These are phyloP conservation scores for Tetranychus cinnabarinus DNA, from an alignment of 1,140 invertebrate genomes.

Conservation along the genomic window DNA sequence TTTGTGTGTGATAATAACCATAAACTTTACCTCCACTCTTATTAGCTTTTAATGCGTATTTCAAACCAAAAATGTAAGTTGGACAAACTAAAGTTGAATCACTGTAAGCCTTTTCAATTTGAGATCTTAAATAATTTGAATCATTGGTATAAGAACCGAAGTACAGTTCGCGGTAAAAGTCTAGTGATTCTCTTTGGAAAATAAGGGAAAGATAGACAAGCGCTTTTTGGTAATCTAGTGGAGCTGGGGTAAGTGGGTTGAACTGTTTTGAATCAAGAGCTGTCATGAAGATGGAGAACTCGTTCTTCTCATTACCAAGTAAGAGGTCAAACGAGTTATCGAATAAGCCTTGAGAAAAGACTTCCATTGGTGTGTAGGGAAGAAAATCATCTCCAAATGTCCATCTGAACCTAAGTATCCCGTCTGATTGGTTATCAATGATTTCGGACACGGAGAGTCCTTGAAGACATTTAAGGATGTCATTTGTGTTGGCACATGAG, in stretches of 20 bases:
- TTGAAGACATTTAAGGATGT: neutral
- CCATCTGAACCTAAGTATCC: neutral
- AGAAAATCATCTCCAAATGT: neutral
- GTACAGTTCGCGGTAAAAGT: neutral
- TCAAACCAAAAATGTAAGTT: neutral
- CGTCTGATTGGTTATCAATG: neutral
- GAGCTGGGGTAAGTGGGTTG: neutral
- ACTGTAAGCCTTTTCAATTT: neutral
- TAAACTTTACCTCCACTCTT: neutral
- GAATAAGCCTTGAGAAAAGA: neutral
- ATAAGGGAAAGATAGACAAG: neutral
- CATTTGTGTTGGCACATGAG: neutral
- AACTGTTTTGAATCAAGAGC: neutral
- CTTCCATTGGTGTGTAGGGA: neutral
- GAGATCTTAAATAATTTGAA: neutral
- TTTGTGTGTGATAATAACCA: neutral
- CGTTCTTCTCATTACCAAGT: neutral
- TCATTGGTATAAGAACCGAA: neutral
- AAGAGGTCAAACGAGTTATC: neutral
- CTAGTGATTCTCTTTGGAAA: neutral
- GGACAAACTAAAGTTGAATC: neutral
- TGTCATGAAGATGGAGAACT: neutral
- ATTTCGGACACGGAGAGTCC: neutral
- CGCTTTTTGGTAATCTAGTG: neutral
- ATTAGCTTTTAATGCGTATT: neutral